Evolutionary conservation across 2,888 invertebrate genomes (phyloP).

Genomic region (Eurois occulta): DNA sequence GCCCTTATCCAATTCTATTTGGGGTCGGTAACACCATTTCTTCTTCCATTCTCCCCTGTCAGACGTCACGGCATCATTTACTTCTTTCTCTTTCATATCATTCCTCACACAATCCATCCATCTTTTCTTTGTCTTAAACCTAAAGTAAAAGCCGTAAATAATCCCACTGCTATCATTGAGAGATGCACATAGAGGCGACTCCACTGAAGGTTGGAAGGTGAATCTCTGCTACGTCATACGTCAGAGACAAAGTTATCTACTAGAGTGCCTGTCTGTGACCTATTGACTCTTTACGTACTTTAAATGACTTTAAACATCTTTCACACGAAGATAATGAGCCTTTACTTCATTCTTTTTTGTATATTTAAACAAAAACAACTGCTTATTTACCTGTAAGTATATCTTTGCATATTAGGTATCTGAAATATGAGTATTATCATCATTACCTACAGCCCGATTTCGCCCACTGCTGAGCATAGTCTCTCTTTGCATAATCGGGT

Average conservation of each 20-base stretch:
- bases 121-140: not conserved
- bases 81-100: too few relatives aligned
- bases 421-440: not conserved
- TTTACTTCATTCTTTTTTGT: slow-evolving; percentile 21
- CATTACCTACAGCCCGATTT: not conserved
- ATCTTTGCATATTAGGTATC: not conserved
- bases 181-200: not conserved
- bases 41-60: too few relatives aligned
- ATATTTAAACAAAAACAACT: slow-evolving; percentile 28
- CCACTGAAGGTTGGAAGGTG: not conserved
- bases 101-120: too few relatives aligned
- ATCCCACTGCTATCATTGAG: not conserved
- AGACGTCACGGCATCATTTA: too few relatives aligned
- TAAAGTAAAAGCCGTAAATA: not conserved
- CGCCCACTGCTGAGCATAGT: not conserved
- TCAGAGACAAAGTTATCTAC: not conserved
- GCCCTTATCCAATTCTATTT: too few relatives aligned
- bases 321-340: slow-evolving; percentile 29
- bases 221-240: not conserved
- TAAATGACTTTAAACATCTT: slow-evolving; percentile 46
- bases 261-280: slow-evolving; percentile 35
- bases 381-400: not conserved
- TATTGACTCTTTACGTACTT: slow-evolving; percentile 36
- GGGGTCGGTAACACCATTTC: too few relatives aligned
- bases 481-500: not conserved